phyloP scores from a whole-genome alignment of 2,888 invertebrate species.

The Eupeodes luniger region DNA sequence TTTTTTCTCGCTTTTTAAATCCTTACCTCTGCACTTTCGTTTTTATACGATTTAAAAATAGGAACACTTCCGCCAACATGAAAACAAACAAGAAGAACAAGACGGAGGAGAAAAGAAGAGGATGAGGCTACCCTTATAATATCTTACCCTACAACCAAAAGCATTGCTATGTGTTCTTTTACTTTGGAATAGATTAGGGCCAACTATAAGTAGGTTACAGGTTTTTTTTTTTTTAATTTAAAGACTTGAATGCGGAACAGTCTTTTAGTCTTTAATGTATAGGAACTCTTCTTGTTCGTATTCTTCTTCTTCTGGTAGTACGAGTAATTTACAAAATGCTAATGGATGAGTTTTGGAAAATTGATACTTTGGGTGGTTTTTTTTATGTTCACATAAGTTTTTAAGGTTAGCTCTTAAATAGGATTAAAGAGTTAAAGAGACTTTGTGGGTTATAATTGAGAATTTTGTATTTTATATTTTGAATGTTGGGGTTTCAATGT shows the following conservation, averaged over 20 bases:
- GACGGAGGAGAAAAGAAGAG: not conserved
- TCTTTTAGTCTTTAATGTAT: not conserved
- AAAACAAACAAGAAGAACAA: not conserved
- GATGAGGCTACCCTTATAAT: not conserved
- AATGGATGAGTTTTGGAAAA: constrained; percentile 29
- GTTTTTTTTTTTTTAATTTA: constrained; percentile 2
- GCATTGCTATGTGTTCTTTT: constrained; percentile 60
- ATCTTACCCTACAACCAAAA: not conserved
- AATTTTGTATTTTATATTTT: too few species aligned
- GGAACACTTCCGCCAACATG: constrained; percentile 67
- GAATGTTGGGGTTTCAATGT: too few species aligned
- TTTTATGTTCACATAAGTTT: not conserved
- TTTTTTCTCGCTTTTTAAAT: constrained; percentile 12
- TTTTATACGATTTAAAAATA: constrained; percentile 66
- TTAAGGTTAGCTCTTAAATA: constrained; percentile 21
- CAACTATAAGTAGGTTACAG: constrained; percentile 34
- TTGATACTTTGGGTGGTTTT: not conserved
- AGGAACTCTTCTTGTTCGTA: not conserved
- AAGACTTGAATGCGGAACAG: constrained; percentile 23
- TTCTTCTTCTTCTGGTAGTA: not conserved
- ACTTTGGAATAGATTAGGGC: constrained; percentile 45
- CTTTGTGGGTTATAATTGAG: too few species aligned
- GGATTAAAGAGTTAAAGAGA: not conserved
- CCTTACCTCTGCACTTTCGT: constrained; percentile 67
- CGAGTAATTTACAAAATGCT: constrained; percentile 3